A percentile compares a stretch with the other conserved stretches of the same genome.
phyloP scores from a whole-genome alignment of 2,888 invertebrate genomes.

The Ceramica pisi region DNA sequence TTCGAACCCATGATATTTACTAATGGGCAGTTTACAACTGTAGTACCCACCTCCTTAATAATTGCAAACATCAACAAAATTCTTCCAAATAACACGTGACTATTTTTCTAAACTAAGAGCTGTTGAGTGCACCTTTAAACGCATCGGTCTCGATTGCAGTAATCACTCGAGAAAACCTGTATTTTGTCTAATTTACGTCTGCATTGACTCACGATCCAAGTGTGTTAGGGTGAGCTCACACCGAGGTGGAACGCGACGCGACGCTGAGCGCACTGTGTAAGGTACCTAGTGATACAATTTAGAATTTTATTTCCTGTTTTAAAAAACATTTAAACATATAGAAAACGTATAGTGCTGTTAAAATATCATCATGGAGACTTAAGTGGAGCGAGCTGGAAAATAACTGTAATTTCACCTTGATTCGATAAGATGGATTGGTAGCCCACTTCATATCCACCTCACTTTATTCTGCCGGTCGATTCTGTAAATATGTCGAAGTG shows the following conservation, averaged over 20 bases:
- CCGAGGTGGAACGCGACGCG: conserved; percentile 21
- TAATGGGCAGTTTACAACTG: too few species aligned
- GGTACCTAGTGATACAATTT: not conserved
- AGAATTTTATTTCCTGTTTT: not conserved
- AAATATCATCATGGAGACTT: too few species aligned
- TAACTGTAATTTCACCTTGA: too few species aligned
- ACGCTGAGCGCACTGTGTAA: not conserved
- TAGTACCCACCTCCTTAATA: too few species aligned
- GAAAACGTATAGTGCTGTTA: too few species aligned
- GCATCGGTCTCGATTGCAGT: conserved; percentile 29
- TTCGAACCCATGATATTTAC: not conserved
- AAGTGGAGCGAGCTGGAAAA: too few species aligned
- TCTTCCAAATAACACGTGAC: not conserved
- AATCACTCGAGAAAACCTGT: conserved; percentile 42
- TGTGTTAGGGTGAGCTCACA: conserved; percentile 35
- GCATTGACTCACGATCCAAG: conserved; percentile 15
- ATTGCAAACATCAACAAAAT: not conserved
- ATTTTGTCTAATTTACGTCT: conserved; percentile 35
- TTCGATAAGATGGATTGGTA: too few species aligned
- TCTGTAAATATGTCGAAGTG: too few species aligned
- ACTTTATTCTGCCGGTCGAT: too few species aligned
- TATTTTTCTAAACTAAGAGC: not conserved
- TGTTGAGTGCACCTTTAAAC: conserved; percentile 18
- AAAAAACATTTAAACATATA: not conserved
- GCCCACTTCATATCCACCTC: too few species aligned